Base-by-base conservation (phyloP, 2,797 vertebrate genomes). In the Onychomys leucogaster region DNA sequence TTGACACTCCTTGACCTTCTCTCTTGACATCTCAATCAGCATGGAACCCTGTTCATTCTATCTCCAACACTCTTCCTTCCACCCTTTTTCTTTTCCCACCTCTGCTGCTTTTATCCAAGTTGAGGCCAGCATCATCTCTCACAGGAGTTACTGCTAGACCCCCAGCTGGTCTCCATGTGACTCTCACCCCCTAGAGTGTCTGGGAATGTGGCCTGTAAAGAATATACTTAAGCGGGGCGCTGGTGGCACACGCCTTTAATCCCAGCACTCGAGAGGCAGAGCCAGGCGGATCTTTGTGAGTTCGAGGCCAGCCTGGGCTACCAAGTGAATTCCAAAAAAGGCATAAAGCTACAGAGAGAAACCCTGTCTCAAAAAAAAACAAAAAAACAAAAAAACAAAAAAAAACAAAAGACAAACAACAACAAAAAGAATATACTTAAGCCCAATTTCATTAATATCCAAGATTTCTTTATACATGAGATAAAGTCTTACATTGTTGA, bases 381-480 rank as follows among this genome's bases (percentile, higher is more conserved):
- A n/a, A n/a, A n/a, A n/a, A n/a, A n/a, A n/a, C n/a, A n/a, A n/a
- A n/a, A n/a, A n/a, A n/a, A n/a, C n/a, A n/a, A n/a, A n/a, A n/a
- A n/a, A n/a, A n/a, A n/a, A n/a, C n/a, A n/a, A n/a, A n/a, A n/a
- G n/a, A n/a, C n/a, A n/a, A n/a, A n/a, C n/a, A n/a, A n/a, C n/a
- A n/a, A n/a, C n/a, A n/a, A n/a, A 43, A 81, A 80, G 92, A 94
- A 89, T 61, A 4, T 83, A 88, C 87, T 76, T 95, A 89, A 84
- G 61, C 16, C 49, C 85, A 63, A 17, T 61, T 65, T 86, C 34
- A 92, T 90, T 86, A 83, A 92, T 95, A 80, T 55, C 41, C 29
- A 89, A 46, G 37, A 7, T 89, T 41, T 52, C n/a, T 78, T 49
- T 29, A 59, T 21, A 8, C 69, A 37, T 23, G 88, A 83, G 43